Evolutionary conservation across 2,797 vertebrate genomes (phyloP).

Genomic region (Acipenser oxyrinchus): DNA sequence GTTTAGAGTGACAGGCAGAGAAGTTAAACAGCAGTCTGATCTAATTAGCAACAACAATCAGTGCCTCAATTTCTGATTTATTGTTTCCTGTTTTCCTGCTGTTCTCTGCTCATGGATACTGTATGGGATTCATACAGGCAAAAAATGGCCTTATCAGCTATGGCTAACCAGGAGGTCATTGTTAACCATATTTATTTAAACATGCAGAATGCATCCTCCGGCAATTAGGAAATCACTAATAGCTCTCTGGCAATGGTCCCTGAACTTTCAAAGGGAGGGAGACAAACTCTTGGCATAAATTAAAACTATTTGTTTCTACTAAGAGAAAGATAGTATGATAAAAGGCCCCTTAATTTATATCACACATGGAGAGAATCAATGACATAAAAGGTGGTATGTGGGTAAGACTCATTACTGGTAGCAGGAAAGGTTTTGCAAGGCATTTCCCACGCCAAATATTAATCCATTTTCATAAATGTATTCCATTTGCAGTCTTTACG

Average conservation of each 20-base stretch:
- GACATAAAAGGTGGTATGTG: conserved; percentile 30
- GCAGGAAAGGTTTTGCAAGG: conserved; percentile 26
- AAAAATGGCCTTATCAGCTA: conserved; percentile 70
- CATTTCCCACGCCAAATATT: conserved; percentile 5
- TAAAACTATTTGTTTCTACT: conserved; percentile 28
- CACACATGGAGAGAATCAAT: conserved; percentile 23
- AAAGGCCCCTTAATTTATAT: conserved; percentile 30
- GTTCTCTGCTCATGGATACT: conserved; percentile 62
- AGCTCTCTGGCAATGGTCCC: conserved; percentile 54
- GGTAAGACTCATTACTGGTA: conserved; percentile 24
- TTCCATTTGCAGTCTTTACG: no score
- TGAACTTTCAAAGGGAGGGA: conserved; percentile 17
- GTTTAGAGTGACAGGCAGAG: conserved; percentile 76
- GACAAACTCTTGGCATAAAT: conserved; percentile 18
- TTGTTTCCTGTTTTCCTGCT: conserved; percentile 84
- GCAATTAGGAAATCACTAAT: conserved; percentile 80
- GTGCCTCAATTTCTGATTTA: conserved; percentile 83
- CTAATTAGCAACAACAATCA: conserved; percentile 85
- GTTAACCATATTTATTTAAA: conserved; percentile 85
- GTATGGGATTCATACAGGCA: conserved; percentile 65
- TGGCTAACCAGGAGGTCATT: conserved; percentile 62
- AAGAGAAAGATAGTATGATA: conserved; percentile 16
- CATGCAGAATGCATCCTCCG: conserved; percentile 71
- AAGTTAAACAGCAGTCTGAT: conserved; percentile 79
- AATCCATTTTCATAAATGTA: no score